Evolutionary conservation across 1,140 invertebrate species (phyloP), one percentile per base, ranked within the genome.

Genomic region (Chironomus tepperi): DNA sequence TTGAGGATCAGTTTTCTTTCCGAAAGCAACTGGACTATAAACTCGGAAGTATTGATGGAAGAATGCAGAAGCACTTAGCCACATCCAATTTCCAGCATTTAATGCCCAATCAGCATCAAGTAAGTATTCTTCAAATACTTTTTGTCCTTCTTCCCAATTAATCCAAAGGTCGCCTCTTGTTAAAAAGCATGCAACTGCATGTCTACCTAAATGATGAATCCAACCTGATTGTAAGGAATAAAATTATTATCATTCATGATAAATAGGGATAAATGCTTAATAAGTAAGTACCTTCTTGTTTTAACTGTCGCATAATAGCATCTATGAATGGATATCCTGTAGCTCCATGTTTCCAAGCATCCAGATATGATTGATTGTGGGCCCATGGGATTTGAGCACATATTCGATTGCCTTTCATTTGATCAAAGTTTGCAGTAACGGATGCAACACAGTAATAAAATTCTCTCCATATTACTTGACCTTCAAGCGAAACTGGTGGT

Each of bases 61-160:
- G 79, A 92, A 92, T 42, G 90, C 89, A 75, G 89, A 91, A 7
- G 89, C 89, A 3, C 89, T 91, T 0, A 92, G 82, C 90, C 90
- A 92, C 87, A 91, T 88, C 90, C 90, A 92, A 77, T 90, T 91
- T n/a, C 90, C 91, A 75, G 90, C 90, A 85, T 92, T 92, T 1
- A 91, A 82, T 43, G 89, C 88, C 89, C 89, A 91, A 79, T 92
- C 90, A 77, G 89, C 89, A 83, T 92, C 91, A 12, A 92, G 81
- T 16, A 92, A 79, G 42, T 89, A 83, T 78, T 91, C 88, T 80
- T 91, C 89, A 84, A 92, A 92, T 34, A 88, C 85, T 75, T 86
- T 84, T 75, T 86, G 85, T 6, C 88, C 87, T 76, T 86, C 83
- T 77, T 88, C 87, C 87, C 88, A 88, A 15, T 86, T 87, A 75